These are phyloP conservation scores for Ditula angustiorana DNA, from an alignment of 2,888 invertebrate species.

Conservation along the genomic window DNA sequence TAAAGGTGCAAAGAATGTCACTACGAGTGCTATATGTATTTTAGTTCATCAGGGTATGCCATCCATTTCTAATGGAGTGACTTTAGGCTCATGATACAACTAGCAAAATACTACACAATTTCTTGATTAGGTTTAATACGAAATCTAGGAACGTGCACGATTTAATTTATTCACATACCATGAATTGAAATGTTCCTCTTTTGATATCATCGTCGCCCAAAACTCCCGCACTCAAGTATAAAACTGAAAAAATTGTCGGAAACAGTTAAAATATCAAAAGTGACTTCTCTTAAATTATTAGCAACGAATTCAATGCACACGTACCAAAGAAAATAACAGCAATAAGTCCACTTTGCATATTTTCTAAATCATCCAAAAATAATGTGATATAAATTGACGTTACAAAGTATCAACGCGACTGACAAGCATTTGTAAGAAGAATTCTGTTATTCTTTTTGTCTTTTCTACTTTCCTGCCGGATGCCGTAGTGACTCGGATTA, in stretches of 20 bases:
- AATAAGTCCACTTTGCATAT: slow-evolving; percentile 25
- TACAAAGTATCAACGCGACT: slow-evolving; percentile 9
- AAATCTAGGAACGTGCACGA: background rate
- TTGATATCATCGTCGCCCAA: slow-evolving; percentile 63
- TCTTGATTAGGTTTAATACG: background rate
- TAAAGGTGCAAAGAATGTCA: too few relatives aligned
- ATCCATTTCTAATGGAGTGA: too few relatives aligned
- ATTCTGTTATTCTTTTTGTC: slow-evolving; percentile 20
- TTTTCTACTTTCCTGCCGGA: slow-evolving; percentile 31
- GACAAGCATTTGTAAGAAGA: slow-evolving; percentile 39
- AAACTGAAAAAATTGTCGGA: slow-evolving; percentile 44
- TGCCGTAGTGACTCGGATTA: slow-evolving; percentile 12
- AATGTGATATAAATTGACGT: slow-evolving; percentile 25
- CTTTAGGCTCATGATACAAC: too few relatives aligned
- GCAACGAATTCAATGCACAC: background rate
- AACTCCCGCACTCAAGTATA: slow-evolving; percentile 53
- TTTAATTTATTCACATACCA: slow-evolving; percentile 56
- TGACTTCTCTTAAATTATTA: background rate
- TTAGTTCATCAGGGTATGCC: too few relatives aligned
- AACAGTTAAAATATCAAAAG: background rate
- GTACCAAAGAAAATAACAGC: slow-evolving; percentile 19
- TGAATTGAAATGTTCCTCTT: slow-evolving; percentile 64
- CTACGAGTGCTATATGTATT: too few relatives aligned
- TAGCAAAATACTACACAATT: background rate
- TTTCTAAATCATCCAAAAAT: slow-evolving; percentile 28